phyloP scores from a whole-genome alignment of 2,113 vertebrate species.

The Synchiropus splendidus region DNA sequence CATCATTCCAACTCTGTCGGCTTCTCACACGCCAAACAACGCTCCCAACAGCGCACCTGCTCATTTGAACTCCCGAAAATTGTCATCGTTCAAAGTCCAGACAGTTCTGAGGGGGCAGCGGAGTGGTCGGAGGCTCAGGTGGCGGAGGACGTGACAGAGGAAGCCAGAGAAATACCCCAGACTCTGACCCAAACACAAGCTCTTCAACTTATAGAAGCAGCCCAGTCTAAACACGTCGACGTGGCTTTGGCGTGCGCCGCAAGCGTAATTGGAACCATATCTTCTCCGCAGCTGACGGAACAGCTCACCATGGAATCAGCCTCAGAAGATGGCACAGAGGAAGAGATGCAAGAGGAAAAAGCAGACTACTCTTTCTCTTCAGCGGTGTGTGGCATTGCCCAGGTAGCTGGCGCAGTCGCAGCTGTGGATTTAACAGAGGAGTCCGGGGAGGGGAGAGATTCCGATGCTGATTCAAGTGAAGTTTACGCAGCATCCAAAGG shows the following conservation, averaged over 20 bases:
- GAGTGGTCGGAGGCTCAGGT: constrained; percentile 71
- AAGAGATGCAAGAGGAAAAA: constrained; percentile 27
- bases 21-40: constrained; percentile 46
- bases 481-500: constrained; percentile 61
- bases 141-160: constrained; percentile 42
- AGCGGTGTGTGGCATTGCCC: constrained; percentile 82
- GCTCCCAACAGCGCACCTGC: constrained; percentile 60
- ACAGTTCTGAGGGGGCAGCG: constrained; percentile 67
- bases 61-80: constrained; percentile 92
- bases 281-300: constrained; percentile 78
- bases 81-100: constrained; percentile 91
- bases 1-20: constrained; percentile 17
- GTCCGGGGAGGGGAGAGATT: constrained; percentile 7
- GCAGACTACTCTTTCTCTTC: constrained; percentile 77
- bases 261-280: constrained; percentile 87
- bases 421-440: constrained; percentile 76
- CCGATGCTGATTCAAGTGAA: constrained; percentile 37
- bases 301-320: constrained; percentile 66
- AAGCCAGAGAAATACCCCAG: constrained; percentile 36
- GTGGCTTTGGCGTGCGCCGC: constrained; percentile 85
- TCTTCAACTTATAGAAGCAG: constrained; percentile 20
- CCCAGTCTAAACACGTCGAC: constrained; percentile 73
- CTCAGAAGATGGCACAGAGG: constrained; percentile 37
- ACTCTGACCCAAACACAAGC: constrained; percentile 22
- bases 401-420: constrained; percentile 82